Evolutionary conservation across 1,140 invertebrate genomes (phyloP), one percentile per base, ranked within the genome.

Genomic region (Trichoplusia ni): DNA sequence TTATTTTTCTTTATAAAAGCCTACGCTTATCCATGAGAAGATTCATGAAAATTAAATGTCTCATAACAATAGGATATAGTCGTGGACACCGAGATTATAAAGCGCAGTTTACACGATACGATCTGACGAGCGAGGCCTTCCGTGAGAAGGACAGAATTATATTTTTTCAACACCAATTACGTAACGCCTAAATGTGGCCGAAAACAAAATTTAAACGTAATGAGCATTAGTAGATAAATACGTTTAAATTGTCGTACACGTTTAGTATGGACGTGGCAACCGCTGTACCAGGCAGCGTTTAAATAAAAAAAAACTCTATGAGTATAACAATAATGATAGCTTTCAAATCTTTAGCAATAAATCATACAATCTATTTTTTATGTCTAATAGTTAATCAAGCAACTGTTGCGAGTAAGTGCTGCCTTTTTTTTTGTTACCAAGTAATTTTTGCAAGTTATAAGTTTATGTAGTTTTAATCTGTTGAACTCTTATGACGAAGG

Each of bases 91-190:
- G 63, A 59, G 82, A 85, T 58, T 78, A 75, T 80, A 81, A 85
- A 79, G 73, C 73, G 73, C 69, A 70, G 75, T 86, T 81, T 81
- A 84, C 77, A 81, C 75, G 81, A 89, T 84, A 86, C 71, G 70
- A 86, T 85, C 77, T 77, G 68, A 56, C 69, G 70, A 77, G 69
- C 71, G 53, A 59, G 69, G 53, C 59, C 59, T 81, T 82, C 76
- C 81, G 85, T 86, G 82, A 79, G 81, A 73, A 74, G 73, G 64
- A 73, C 77, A 81, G 86, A 87, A 78, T 77, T 81, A 64, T 47
- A 23, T 83, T 85, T 87, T 86, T 87, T 89, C 83, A 81, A 86
- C 86, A 84, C 78, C 76, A 86, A 83, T 87, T 89, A 84, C 74
- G 75, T 78, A 79, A 85, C 74, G 75, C 67, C 75, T 73, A 81